Evolutionary conservation across 2,797 vertebrate species (phyloP), one percentile per base, ranked within the genome.

Genomic region (Tapirus indicus): DNA sequence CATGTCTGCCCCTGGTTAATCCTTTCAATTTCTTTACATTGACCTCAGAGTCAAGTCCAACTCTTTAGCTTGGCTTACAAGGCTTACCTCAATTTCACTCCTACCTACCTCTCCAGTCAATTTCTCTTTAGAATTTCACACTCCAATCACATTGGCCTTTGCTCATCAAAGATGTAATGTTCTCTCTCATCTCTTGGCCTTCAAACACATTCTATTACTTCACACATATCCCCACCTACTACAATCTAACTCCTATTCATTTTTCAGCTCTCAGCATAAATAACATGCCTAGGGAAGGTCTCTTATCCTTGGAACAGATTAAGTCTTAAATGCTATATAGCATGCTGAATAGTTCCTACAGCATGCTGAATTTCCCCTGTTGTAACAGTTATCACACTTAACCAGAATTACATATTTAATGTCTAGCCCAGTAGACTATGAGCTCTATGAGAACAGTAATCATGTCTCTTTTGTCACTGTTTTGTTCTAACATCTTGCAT

Each of bases 111-210:
- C n/a, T 92, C 41, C 54, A 92, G 47, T 69, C 41, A 68, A 21
- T 54, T 35, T 95, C 56, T 84, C 66, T n/a, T 97, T 89, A 44
- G 38, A 87, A 85, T 56, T 91, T 91, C 44, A 79, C 75, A 44
- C 29, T 82, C 54, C 21, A 66, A 41, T 74, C n/a, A 83, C 12
- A 27, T 21, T 86, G 27, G 17, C 4, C 13, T 94, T 94, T 88
- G 47, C 5, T 35, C 10, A 58, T 58, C 14, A 32, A 94, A 92
- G 9, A 75, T n/a, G 12, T 44, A 90, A 80, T 77, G 13, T 18
- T 56, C 29, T 78, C 10, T 88, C 54, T 91, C 54, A 82, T 54
- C 6, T 52, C 64, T 77, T 82, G 38, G 23, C 7, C 16, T 89
- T 78, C 62, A 72, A 94, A 72, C 25, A 72, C 16, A 84, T 88